Percentiles rank a stretch among this genome's conserved stretches.
Conservation (phyloP, 2,113 vertebrate genomes). For the Thermophis baileyi region DNA sequence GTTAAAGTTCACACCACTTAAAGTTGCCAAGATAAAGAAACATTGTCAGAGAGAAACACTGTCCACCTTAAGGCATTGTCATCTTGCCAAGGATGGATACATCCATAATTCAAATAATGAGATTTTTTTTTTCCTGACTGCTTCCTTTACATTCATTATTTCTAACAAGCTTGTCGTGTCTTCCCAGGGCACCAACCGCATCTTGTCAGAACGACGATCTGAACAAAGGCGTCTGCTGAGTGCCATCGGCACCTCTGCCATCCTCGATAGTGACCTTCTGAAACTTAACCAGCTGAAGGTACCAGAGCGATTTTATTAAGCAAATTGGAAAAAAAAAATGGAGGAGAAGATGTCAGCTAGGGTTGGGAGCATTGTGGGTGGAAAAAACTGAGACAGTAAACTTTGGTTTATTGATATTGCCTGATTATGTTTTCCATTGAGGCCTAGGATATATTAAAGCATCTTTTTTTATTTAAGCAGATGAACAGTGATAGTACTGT, state of each 20-base stretch:
- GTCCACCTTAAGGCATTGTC: neutral
- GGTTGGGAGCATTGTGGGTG: neutral
- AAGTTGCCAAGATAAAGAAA: neutral
- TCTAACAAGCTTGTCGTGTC: neutral
- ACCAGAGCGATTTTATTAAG: neutral
- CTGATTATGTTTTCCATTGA: neutral
- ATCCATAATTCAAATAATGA: neutral
- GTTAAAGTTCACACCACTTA: neutral
- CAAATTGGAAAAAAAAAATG: neutral
- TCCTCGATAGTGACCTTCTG: conserved; percentile 87
- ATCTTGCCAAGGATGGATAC: neutral
- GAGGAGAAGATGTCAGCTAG: neutral
- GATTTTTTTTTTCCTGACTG: neutral
- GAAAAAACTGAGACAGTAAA: neutral
- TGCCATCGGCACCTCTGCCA: conserved; percentile 82
- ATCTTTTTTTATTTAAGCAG: neutral
- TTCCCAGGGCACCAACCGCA: conserved; percentile 79
- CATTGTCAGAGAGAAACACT: neutral
- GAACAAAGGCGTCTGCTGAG: conserved; percentile 89
- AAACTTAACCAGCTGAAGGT: conserved; percentile 96
- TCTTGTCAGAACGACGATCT: conserved; percentile 84
- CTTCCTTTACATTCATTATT: neutral
- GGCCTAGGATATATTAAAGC: neutral
- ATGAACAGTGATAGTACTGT: neutral
- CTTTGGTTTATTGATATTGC: neutral